phyloP scores from a whole-genome alignment of 1,140 invertebrate genomes.

The Zaprionus taronus region DNA sequence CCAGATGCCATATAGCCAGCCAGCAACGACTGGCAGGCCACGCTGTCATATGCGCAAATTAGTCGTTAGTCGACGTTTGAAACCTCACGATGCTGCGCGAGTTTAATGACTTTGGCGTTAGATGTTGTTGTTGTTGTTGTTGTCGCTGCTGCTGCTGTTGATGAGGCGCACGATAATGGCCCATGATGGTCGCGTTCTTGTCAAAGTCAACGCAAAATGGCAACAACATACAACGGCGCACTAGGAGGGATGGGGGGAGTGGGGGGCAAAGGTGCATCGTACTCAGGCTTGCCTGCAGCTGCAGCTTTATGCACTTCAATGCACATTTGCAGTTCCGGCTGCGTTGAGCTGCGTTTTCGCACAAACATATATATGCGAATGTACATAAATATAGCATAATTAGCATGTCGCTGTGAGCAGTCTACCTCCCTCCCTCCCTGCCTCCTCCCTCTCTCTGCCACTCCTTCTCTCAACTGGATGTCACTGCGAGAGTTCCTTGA shows the following conservation, averaged over 20 bases:
- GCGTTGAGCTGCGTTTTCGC: constrained; percentile 34
- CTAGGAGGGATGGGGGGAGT: too few relatives aligned
- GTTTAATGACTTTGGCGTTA: constrained; percentile 79
- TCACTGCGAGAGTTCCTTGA: constrained; percentile 76
- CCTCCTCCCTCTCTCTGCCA: not conserved
- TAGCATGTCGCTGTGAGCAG: constrained; percentile 62
- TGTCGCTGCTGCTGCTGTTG: constrained; percentile 56
- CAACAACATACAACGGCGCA: constrained; percentile 36
- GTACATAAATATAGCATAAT: constrained; percentile 74
- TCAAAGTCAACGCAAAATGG: constrained; percentile 73
- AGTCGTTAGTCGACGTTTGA: constrained; percentile 73
- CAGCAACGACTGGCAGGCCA: constrained; percentile 64
- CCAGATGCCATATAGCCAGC: constrained; percentile 26
- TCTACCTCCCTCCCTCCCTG: constrained; percentile 22
- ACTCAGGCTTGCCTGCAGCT: constrained; percentile 12
- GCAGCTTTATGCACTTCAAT: constrained; percentile 45
- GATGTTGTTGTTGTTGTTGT: constrained; percentile 41
- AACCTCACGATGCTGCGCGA: constrained; percentile 55
- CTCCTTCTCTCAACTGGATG: constrained; percentile 39
- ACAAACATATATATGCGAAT: constrained; percentile 15
- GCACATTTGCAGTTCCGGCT: constrained; percentile 46
- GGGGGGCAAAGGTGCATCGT: not conserved
- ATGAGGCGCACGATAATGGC: constrained; percentile 79
- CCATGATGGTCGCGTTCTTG: constrained; percentile 77
- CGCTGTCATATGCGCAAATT: constrained; percentile 81